Percentiles rank a stretch among this genome's conserved stretches.
These are phyloP conservation scores for Ageneiosus marmoratus DNA, from an alignment of 2,113 vertebrate genomes.

Conservation along the genomic window DNA sequence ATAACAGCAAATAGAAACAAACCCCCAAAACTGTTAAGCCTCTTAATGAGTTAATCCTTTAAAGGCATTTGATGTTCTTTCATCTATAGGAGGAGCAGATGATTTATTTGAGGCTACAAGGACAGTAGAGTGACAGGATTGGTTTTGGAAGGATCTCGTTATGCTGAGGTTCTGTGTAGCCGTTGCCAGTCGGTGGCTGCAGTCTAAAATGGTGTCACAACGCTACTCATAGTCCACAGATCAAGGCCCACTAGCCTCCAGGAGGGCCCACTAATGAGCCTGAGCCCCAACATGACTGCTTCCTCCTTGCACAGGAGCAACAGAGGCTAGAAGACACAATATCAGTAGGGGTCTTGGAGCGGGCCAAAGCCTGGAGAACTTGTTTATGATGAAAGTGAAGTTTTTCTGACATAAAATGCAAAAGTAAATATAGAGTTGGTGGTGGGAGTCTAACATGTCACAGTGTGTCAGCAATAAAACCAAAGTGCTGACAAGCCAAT, in stretches of 20 bases:
- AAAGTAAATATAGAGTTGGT: neutral
- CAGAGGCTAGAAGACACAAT: conserved; percentile 58
- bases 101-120: conserved; percentile 30
- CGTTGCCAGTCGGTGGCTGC: conserved; percentile 50
- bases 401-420: conserved; percentile 34
- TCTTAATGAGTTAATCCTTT: conserved; percentile 20
- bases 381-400: conserved; percentile 31
- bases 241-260: conserved; percentile 81
- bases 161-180: conserved; percentile 36
- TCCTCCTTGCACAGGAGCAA: conserved; percentile 70
- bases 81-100: conserved; percentile 41
- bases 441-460: neutral
- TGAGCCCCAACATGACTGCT: conserved; percentile 67
- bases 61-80: conserved; percentile 30
- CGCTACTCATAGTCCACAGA: conserved; percentile 74
- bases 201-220: conserved; percentile 64
- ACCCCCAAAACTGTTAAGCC: neutral
- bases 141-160: conserved; percentile 49
- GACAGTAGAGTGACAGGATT: conserved; percentile 67
- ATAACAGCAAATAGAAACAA: conserved; percentile 18
- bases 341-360: conserved; percentile 68
- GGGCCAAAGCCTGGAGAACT: conserved; percentile 53
- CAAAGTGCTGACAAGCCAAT: neutral
- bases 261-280: conserved; percentile 86
- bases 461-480: conserved; percentile 22